Percentiles rank a stretch among this genome's conserved stretches.
Conservation (phyloP, 2,113 vertebrate genomes). For the Nesospiza acunhae region DNA sequence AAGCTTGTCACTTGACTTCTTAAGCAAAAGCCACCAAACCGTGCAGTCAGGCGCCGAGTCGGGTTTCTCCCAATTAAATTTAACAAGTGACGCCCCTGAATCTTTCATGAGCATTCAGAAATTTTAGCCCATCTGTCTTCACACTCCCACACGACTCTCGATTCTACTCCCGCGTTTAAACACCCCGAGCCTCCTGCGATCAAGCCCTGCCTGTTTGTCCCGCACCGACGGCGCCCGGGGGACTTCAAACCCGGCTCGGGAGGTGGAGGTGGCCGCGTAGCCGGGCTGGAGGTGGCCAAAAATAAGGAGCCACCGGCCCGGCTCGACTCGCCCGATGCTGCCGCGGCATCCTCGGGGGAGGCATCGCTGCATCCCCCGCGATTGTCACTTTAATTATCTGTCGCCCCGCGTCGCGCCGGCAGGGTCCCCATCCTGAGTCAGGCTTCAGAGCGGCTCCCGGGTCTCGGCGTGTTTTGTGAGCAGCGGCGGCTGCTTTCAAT, state of each 20-base stretch:
- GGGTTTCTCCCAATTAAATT: constrained; percentile 79
- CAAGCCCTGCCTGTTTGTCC: neutral
- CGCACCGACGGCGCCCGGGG: neutral
- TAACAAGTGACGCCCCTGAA: constrained; percentile 76
- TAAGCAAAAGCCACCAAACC: constrained; percentile 66
- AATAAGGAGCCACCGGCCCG: neutral
- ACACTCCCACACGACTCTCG: neutral
- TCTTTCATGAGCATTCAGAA: constrained; percentile 73
- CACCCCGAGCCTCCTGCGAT: neutral
- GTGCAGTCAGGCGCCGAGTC: constrained; percentile 43
- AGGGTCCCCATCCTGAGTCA: constrained; percentile 52
- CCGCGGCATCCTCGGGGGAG: neutral
- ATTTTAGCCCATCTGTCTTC: constrained; percentile 63
- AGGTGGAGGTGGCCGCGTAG: fast-evolving
- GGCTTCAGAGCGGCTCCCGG: constrained; percentile 57
- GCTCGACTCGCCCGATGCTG: neutral
- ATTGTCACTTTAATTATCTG: constrained; percentile 72
- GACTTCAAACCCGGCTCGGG: neutral
- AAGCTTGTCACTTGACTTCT: constrained; percentile 72
- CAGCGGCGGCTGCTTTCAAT: constrained; percentile 57
- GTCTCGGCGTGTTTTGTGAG: neutral
- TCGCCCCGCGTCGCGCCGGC: constrained; percentile 24
- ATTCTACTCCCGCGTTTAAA: neutral
- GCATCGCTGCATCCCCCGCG: neutral
- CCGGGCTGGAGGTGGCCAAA: neutral